Evolutionary conservation across 2,797 vertebrate genomes (phyloP).

Genomic region (Chelidonichthys spinosus): DNA sequence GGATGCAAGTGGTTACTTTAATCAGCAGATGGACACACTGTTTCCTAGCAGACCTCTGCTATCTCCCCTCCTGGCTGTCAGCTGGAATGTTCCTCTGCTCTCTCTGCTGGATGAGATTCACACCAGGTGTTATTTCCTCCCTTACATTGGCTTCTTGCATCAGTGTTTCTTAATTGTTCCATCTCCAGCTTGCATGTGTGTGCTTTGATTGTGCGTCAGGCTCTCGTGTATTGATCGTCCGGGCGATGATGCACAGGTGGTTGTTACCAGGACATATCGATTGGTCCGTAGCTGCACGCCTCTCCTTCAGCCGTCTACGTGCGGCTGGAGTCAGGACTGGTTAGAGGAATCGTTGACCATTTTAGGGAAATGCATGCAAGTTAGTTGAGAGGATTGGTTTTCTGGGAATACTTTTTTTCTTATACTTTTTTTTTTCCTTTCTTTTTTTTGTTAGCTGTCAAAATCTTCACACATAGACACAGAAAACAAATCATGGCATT

Average conservation of each 20-base stretch:
- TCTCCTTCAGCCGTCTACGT: not conserved
- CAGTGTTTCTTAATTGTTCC: constrained; percentile 16
- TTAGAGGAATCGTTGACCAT: not conserved
- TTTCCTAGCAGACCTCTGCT: constrained; percentile 3
- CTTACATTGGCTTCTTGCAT: constrained; percentile 6
- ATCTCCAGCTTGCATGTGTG: constrained; percentile 11
- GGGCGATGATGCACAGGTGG: constrained; percentile 32
- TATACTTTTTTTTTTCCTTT: too few relatives aligned
- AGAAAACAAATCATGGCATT: too few relatives aligned
- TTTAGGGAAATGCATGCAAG: not conserved
- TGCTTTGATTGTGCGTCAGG: constrained; percentile 6
- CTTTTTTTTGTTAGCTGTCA: too few relatives aligned
- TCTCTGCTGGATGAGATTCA: constrained; percentile 23
- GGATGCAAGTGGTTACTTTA: constrained; percentile 36
- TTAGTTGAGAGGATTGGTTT: too few relatives aligned
- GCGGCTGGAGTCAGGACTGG: not conserved
- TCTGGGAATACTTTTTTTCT: too few relatives aligned
- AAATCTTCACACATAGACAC: too few relatives aligned
- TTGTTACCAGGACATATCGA: constrained; percentile 23
- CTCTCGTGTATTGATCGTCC: constrained; percentile 41
- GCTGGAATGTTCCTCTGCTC: constrained; percentile 15
- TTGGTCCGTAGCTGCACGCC: not conserved
- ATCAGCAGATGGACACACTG: constrained; percentile 43
- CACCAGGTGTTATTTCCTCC: constrained; percentile 5
- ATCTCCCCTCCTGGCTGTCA: constrained; percentile 21